phyloP scores from a whole-genome alignment of 2,888 invertebrate genomes.

The Lochmaea capreae region DNA sequence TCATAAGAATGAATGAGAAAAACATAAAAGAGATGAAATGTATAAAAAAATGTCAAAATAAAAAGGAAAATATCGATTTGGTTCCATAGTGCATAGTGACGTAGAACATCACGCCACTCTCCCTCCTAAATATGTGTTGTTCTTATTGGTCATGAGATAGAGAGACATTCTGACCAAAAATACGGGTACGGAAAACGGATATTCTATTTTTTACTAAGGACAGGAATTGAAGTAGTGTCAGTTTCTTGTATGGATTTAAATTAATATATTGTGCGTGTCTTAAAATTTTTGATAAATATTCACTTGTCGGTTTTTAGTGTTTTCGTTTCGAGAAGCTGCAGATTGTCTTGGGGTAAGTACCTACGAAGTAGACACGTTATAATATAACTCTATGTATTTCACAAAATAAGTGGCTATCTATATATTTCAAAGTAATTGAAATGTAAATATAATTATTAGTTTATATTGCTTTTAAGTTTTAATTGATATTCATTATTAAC shows the following conservation, averaged over 20 bases:
- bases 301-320: constrained; percentile 14
- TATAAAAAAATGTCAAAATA: constrained; percentile 14
- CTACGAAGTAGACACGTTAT: background rate
- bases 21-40: background rate
- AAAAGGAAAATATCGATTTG: constrained; percentile 51
- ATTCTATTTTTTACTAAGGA: constrained; percentile 35
- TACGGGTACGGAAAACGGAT: constrained; percentile 46
- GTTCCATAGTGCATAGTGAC: constrained; percentile 49
- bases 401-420: background rate
- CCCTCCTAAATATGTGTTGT: constrained; percentile 45
- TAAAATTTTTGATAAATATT: constrained; percentile 20
- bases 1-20: constrained; percentile 2
- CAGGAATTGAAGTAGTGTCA: constrained; percentile 43
- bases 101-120: constrained; percentile 56
- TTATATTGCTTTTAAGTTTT: constrained; percentile 10
- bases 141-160: constrained; percentile 46
- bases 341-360: constrained; percentile 25
- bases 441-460: background rate
- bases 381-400: background rate
- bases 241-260: constrained; percentile 35
- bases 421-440: constrained; percentile 6
- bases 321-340: constrained; percentile 9
- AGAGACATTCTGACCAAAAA: constrained; percentile 52
- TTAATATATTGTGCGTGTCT: constrained; percentile 26
- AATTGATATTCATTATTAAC: constrained; percentile 20